Evolutionary conservation across 1,140 invertebrate species (phyloP).

Genomic region (Sitobion miscanthi): DNA sequence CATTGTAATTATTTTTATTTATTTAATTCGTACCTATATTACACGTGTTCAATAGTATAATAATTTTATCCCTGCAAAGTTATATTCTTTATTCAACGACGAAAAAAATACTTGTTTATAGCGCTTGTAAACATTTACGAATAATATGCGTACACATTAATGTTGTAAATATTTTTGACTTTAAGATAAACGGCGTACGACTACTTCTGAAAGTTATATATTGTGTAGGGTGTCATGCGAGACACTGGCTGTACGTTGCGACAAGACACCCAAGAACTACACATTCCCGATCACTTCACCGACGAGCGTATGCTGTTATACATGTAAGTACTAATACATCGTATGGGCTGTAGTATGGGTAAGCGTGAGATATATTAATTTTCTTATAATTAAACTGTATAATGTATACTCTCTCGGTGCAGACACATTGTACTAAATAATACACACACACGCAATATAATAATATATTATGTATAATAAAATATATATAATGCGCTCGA

Average conservation of each 20-base stretch:
- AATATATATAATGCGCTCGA: conserved; percentile 1
- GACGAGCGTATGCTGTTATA: neutral
- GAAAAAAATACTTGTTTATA: neutral
- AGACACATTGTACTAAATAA: neutral
- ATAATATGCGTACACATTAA: neutral
- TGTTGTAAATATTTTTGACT: neutral
- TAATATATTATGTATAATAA: neutral
- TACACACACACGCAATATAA: neutral
- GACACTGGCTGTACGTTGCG: neutral
- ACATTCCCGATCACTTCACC: too few relatives aligned
- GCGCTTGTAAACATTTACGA: too few relatives aligned
- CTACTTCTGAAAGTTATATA: neutral
- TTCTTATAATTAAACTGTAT: neutral
- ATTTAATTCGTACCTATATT: neutral
- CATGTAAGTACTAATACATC: neutral
- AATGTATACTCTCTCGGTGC: neutral
- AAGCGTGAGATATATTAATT: conserved; percentile 13
- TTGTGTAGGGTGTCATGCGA: neutral
- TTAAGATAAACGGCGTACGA: too few relatives aligned
- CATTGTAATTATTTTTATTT: neutral
- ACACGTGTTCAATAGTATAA: neutral
- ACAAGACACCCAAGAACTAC: neutral
- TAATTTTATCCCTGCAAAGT: neutral
- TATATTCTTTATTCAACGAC: neutral
- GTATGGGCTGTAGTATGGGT: neutral